Evolutionary conservation across 92 coral and sea anemone genomes (phyloP).

Genomic region (Parazoanthus darwini): DNA sequence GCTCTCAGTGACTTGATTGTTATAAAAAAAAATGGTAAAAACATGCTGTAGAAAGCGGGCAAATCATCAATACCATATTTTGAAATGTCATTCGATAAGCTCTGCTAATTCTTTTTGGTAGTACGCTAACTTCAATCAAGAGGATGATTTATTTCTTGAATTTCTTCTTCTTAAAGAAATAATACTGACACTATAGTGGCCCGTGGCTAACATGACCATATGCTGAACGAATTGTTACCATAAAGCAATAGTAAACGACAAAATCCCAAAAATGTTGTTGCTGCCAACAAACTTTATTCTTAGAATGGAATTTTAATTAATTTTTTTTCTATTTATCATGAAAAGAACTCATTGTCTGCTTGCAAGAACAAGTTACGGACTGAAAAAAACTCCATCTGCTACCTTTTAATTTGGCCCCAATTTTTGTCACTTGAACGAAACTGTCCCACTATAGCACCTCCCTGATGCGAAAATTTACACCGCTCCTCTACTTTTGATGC

Average conservation of each 20-base stretch:
- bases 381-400: constrained; percentile 28
- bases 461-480: constrained; percentile 38
- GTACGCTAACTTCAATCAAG: not conserved
- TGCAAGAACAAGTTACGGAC: not conserved
- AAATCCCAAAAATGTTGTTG: not conserved
- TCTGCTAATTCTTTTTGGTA: constrained; percentile 7
- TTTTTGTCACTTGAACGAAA: constrained; percentile 19
- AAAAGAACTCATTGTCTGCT: not conserved
- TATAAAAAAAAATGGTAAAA: constrained; percentile 37
- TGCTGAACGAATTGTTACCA: not conserved
- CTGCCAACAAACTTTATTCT: not conserved
- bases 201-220: not conserved
- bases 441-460: constrained; percentile 11
- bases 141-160: not conserved
- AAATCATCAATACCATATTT: constrained; percentile 49
- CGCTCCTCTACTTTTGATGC: constrained; percentile 24
- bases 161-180: not conserved
- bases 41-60: constrained; percentile 22
- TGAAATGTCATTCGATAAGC: not conserved
- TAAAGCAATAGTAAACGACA: not conserved
- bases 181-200: too few species aligned
- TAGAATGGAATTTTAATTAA: not conserved
- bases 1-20: constrained; percentile 51
- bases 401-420: constrained; percentile 7
- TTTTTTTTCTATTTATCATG: not conserved